Evolutionary conservation across 2,797 vertebrate genomes (phyloP).

Genomic region (Ibycter americanus): DNA sequence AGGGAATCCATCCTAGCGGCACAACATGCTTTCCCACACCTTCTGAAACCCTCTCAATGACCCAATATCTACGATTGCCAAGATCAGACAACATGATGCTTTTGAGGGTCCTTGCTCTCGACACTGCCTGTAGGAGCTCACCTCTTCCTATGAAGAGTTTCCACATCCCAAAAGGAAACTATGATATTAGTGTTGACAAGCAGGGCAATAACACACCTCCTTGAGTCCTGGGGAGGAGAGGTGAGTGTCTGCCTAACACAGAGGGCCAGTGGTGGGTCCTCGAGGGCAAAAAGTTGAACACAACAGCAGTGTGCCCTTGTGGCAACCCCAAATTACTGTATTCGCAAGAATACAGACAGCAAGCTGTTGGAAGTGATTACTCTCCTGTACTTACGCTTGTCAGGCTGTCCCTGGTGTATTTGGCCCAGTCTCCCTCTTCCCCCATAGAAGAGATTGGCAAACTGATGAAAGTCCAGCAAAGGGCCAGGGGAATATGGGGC

Average conservation of each 20-base stretch:
- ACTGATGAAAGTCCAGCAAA: background rate
- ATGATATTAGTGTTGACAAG: background rate
- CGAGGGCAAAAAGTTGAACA: background rate
- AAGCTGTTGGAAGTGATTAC: background rate
- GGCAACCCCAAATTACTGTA: background rate
- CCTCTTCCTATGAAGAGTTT: background rate
- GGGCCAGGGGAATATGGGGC: too few species aligned
- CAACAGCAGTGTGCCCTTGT: background rate
- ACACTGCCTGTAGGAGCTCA: background rate
- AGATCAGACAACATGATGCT: background rate
- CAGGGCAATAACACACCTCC: background rate
- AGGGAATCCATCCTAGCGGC: background rate
- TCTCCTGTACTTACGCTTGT: background rate
- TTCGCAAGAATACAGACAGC: background rate
- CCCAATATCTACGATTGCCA: background rate
- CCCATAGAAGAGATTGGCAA: background rate
- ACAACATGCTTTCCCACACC: background rate
- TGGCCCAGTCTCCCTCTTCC: background rate
- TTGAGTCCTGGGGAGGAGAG: background rate
- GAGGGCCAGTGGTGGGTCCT: background rate
- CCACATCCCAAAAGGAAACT: background rate
- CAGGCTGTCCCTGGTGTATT: background rate
- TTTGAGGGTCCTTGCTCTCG: background rate
- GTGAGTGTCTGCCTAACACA: background rate
- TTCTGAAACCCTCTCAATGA: background rate